Percentiles rank a stretch among this genome's conserved stretches.
Evolutionary conservation across 2,797 vertebrate species (phyloP).

Genomic region (Girardinus metallicus): DNA sequence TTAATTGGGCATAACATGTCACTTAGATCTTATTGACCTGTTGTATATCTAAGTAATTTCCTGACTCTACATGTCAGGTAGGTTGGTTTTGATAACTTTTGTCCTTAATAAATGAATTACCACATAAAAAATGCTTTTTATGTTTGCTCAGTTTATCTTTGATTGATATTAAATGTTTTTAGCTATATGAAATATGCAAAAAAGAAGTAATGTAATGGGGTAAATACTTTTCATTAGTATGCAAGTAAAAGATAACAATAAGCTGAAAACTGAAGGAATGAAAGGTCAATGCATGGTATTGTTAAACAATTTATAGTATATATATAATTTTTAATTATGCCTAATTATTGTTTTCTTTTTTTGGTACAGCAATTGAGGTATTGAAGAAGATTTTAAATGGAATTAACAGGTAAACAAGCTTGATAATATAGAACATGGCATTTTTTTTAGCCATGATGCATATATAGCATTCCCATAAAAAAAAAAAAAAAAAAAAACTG

Average conservation of each 20-base stretch:
- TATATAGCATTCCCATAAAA: conserved; percentile 52
- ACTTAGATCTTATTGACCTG: background rate
- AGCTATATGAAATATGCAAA: background rate
- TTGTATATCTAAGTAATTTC: background rate
- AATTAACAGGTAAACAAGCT: background rate
- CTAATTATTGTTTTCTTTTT: background rate
- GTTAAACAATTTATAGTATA: background rate
- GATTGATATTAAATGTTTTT: background rate
- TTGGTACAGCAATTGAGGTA: background rate
- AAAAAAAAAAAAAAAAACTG: conserved; percentile 67
- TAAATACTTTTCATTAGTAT: conserved; percentile 4
- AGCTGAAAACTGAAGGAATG: conserved; percentile 62
- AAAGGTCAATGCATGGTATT: background rate
- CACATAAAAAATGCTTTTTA: background rate
- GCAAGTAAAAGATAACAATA: conserved; percentile 38
- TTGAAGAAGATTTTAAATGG: background rate
- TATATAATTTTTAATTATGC: background rate
- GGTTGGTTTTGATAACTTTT: background rate
- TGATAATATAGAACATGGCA: conserved; percentile 28
- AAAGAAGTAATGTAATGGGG: background rate
- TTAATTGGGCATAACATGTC: background rate
- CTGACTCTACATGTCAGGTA: background rate
- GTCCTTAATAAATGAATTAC: background rate
- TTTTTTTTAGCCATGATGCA: conserved; percentile 30
- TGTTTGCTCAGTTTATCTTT: conserved; percentile 5